phyloP scores from a whole-genome alignment of 2,113 vertebrate genomes.

The Calidris pygmaea region DNA sequence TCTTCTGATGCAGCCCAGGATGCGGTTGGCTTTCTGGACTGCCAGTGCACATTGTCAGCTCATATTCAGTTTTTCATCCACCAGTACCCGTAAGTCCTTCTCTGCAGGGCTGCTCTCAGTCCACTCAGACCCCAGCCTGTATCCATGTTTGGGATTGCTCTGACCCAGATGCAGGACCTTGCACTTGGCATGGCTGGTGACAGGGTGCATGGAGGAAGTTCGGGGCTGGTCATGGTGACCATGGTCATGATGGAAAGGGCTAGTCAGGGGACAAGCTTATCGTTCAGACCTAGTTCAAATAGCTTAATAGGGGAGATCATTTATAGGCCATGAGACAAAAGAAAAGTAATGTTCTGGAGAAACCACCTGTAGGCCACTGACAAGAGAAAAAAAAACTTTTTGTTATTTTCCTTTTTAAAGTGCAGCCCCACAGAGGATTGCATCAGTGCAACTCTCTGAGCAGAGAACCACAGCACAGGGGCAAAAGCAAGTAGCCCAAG shows the following conservation, averaged over 20 bases:
- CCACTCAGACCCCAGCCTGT: neutral
- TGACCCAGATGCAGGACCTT: neutral
- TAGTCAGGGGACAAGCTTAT: neutral
- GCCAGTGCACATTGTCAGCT: neutral
- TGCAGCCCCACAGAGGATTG: neutral
- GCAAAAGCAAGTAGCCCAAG: neutral
- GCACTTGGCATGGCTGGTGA: neutral
- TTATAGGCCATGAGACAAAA: neutral
- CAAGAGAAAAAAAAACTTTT: neutral
- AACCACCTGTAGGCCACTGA: neutral
- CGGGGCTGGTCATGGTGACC: neutral
- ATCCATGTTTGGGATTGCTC: neutral
- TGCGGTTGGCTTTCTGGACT: neutral
- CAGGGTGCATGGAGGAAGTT: neutral
- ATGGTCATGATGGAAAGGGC: neutral
- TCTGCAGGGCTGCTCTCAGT: neutral
- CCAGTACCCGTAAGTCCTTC: neutral
- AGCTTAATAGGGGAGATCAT: neutral
- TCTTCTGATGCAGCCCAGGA: neutral
- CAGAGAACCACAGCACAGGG: neutral
- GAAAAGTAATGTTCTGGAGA: neutral
- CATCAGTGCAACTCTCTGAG: neutral
- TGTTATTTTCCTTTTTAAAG: neutral
- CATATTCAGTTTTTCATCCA: neutral
- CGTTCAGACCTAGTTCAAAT: neutral